A percentile compares a stretch with the other conserved stretches of the same genome.
Conservation (phyloP, 2,797 vertebrate species). For the Xerus rutilus region DNA sequence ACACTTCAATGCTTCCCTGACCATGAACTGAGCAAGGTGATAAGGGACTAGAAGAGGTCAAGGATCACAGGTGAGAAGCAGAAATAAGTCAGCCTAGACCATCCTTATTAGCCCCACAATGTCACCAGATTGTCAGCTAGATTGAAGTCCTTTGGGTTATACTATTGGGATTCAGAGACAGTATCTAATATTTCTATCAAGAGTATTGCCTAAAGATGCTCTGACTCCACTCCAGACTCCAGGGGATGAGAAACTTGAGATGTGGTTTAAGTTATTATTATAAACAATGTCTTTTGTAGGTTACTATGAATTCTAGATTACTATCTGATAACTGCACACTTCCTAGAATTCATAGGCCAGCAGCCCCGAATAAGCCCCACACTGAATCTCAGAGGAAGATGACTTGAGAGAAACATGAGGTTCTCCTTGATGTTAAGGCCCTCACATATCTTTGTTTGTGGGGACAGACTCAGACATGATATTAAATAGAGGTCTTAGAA, state of each 20-base stretch:
- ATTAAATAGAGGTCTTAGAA: not conserved
- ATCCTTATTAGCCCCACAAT: not conserved
- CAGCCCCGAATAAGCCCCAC: not conserved
- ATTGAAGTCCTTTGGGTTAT: not conserved
- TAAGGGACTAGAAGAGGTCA: not conserved
- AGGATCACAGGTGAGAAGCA: not conserved
- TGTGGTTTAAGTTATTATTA: constrained; percentile 22
- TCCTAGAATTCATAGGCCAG: constrained; percentile 48
- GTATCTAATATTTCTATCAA: not conserved
- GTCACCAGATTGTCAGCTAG: not conserved
- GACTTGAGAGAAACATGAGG: not conserved
- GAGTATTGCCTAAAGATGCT: not conserved
- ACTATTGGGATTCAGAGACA: not conserved
- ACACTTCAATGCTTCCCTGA: not conserved
- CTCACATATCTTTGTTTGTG: not conserved
- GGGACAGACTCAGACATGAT: not conserved
- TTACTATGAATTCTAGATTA: constrained; percentile 56
- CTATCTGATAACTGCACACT: constrained; percentile 66
- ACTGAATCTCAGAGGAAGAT: not conserved
- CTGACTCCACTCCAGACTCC: not conserved
- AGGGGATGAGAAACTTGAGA: not conserved
- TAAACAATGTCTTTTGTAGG: constrained; percentile 56
- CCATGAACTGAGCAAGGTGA: not conserved
- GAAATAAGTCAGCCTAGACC: not conserved
- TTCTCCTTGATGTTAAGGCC: not conserved